A percentile compares a stretch with the other conserved stretches of the same genome.
phyloP scores from a whole-genome alignment of 1,140 invertebrate genomes.

The Heliconius hewitsoni region DNA sequence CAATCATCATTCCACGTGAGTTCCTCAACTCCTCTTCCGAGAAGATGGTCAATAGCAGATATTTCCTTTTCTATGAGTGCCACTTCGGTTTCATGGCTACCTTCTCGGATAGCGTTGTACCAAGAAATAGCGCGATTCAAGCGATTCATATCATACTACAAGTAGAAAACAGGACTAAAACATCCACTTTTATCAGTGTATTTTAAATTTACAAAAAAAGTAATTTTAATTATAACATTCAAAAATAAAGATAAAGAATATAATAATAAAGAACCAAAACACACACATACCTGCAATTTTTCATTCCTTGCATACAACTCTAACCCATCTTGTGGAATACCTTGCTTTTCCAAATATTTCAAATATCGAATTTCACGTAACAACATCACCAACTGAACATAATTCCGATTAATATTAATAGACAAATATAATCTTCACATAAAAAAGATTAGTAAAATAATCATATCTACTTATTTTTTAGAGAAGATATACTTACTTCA shows the following conservation, averaged over 20 bases:
- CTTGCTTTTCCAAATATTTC: conserved; percentile 82
- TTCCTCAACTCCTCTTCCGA: conserved; percentile 83
- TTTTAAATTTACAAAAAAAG: too few species aligned
- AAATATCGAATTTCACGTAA: conserved; percentile 85
- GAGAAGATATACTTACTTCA: conserved; percentile 52
- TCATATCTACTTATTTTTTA: neutral
- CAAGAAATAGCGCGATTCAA: conserved; percentile 82
- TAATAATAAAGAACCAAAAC: neutral
- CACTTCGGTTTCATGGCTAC: conserved; percentile 85
- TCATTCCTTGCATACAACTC: conserved; percentile 82
- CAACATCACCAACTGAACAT: conserved; percentile 74
- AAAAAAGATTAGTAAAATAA: neutral
- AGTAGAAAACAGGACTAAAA: neutral
- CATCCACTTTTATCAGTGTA: too few species aligned
- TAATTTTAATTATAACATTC: neutral
- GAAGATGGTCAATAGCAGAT: conserved; percentile 82
- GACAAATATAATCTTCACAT: neutral
- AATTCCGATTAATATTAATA: neutral
- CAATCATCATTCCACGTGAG: conserved; percentile 87
- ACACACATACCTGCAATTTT: conserved; percentile 73
- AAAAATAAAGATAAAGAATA: too few species aligned
- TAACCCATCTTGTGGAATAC: conserved; percentile 81
- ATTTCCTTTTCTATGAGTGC: conserved; percentile 86
- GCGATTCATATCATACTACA: conserved; percentile 75
- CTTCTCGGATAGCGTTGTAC: conserved; percentile 86